A percentile compares a stretch with the other conserved stretches of the same genome.
phyloP scores from a whole-genome alignment of 2,797 vertebrate genomes.

The Notoglanidium macrostoma region DNA sequence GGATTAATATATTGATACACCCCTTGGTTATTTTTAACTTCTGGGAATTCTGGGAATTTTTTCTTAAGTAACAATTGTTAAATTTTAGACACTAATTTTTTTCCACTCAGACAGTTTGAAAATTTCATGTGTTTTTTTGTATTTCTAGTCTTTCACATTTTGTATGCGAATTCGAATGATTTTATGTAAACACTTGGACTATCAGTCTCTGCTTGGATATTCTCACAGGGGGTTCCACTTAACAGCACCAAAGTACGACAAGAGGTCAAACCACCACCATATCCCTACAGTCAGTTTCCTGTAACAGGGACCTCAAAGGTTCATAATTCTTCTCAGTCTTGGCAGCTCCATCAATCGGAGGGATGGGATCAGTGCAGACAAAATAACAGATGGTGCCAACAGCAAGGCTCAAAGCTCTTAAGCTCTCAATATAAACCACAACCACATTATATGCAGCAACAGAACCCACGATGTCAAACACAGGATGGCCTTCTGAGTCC shows the following conservation, averaged over 20 bases:
- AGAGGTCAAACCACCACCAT: conserved; percentile 75
- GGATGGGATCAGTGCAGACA: conserved; percentile 43
- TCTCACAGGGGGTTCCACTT: conserved; percentile 74
- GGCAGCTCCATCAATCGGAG: conserved; percentile 47
- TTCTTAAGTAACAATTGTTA: not conserved
- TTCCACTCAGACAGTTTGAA: not conserved
- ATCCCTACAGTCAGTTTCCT: conserved; percentile 70
- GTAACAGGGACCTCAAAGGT: conserved; percentile 26
- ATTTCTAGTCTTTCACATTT: not conserved
- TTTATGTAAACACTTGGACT: not conserved
- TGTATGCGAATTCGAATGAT: not conserved
- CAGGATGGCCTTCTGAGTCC: conserved; percentile 51
- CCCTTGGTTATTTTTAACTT: not conserved
- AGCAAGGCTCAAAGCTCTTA: conserved; percentile 23
- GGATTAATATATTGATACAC: not conserved
- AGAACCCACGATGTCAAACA: conserved; percentile 51
- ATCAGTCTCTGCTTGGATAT: conserved; percentile 6
- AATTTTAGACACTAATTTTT: not conserved
- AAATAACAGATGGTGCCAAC: conserved; percentile 45
- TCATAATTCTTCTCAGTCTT: conserved; percentile 52
- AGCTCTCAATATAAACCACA: conserved; percentile 20
- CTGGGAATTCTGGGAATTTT: not conserved
- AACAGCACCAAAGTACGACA: conserved; percentile 74
- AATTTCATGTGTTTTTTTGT: not conserved
- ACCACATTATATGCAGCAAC: conserved; percentile 46